Conservation (phyloP, 2,797 vertebrate species). For the Typhlichthys subterraneus region DNA sequence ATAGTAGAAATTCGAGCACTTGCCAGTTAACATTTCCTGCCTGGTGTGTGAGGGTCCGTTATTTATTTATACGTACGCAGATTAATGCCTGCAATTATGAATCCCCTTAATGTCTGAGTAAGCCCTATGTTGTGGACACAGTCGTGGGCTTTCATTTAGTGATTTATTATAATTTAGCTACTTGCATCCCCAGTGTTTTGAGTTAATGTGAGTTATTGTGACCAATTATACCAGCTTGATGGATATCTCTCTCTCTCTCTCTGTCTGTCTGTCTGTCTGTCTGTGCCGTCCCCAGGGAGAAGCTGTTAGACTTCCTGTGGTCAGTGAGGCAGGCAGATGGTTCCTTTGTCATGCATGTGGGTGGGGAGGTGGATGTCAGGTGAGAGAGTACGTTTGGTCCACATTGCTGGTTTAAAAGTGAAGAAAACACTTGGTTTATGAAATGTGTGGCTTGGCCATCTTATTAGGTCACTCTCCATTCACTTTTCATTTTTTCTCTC, state of each 20-base stretch:
- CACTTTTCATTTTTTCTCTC: no score
- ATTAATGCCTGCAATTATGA: neutral
- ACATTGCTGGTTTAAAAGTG: neutral
- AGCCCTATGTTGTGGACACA: neutral
- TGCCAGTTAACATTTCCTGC: no score
- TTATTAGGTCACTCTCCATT: slow-evolving; percentile 12
- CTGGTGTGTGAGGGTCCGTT: no score
- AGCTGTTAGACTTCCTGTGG: slow-evolving; percentile 88
- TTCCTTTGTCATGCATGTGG: slow-evolving; percentile 95
- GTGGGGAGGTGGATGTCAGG: slow-evolving; percentile 97
- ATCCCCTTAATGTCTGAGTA: neutral
- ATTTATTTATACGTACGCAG: no score
- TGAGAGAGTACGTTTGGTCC: slow-evolving; percentile 56
- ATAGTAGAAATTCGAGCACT: no score
- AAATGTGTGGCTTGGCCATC: slow-evolving; percentile 3
- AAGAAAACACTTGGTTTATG: neutral
- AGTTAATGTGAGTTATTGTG: no score
- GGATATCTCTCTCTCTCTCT: neutral
- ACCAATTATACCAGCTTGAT: no score
- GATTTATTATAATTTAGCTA: slow-evolving; percentile 24
- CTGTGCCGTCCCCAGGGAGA: slow-evolving; percentile 80
- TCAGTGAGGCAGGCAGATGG: slow-evolving; percentile 92
- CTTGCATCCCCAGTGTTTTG: neutral
- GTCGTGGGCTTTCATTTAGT: slow-evolving; percentile 9
- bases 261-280: neutral